phyloP scores from a whole-genome alignment of 1,140 invertebrate species.

The Chelonus insularis region DNA sequence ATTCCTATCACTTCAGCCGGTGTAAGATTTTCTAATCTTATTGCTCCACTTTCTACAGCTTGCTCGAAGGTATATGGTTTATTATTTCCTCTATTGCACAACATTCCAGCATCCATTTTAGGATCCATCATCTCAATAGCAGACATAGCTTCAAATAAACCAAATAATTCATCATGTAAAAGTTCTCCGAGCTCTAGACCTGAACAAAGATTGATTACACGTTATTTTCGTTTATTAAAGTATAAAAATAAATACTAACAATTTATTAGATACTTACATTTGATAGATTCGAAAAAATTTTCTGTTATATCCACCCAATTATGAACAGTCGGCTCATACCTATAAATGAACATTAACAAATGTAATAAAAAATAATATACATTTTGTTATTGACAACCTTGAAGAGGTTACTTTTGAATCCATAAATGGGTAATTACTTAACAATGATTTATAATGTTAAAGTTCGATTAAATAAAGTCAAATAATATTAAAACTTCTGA shows the following conservation, averaged over 20 bases:
- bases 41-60: slow-evolving; percentile 74
- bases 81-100: slow-evolving; percentile 85
- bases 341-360: slow-evolving; percentile 33
- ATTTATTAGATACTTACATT: slow-evolving; percentile 61
- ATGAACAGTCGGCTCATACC: slow-evolving; percentile 59
- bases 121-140: slow-evolving; percentile 99
- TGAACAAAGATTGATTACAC: slow-evolving; percentile 41
- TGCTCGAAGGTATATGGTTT: slow-evolving; percentile 88
- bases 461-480: too few species aligned
- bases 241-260: slow-evolving; percentile 14
- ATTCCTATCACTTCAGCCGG: slow-evolving; percentile 80
- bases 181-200: slow-evolving; percentile 86
- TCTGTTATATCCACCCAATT: slow-evolving; percentile 79
- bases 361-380: slow-evolving; percentile 30
- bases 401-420: slow-evolving; percentile 23
- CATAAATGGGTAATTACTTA: not conserved
- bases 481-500: not conserved
- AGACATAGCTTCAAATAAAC: slow-evolving; percentile 97
- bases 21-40: slow-evolving; percentile 80
- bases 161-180: slow-evolving; percentile 88
- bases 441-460: not conserved
- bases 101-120: slow-evolving; percentile 99
- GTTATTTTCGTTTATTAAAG: not conserved
- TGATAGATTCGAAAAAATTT: slow-evolving; percentile 74
- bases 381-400: slow-evolving; percentile 1